Conservation (phyloP, 64 coral and sea anemone genomes). For the Actinia equina region DNA sequence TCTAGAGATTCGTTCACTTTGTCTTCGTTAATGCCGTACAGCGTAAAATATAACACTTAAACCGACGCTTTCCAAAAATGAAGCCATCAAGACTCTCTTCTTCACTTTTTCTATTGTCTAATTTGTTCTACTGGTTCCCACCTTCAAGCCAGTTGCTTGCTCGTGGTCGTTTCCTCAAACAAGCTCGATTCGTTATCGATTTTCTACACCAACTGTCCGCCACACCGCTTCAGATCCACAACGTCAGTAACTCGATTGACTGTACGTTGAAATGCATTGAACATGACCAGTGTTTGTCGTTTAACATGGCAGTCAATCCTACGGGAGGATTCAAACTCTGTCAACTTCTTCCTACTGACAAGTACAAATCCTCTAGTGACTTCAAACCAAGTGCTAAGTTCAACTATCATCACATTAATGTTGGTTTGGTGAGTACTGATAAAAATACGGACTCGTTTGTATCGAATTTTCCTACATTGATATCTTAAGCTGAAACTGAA, state of each 20-base stretch:
- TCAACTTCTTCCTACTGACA: slow-evolving; percentile 4
- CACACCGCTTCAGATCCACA: neutral
- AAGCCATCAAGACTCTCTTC: neutral
- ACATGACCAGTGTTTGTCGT: slow-evolving; percentile 5
- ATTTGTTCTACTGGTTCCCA: neutral
- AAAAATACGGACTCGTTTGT: too few species aligned
- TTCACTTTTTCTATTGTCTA: neutral
- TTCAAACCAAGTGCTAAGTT: neutral
- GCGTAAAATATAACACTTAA: neutral
- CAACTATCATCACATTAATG: neutral
- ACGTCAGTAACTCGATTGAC: neutral
- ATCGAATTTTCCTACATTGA: too few species aligned
- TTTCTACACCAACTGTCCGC: neutral
- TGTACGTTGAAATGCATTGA: slow-evolving; percentile 2
- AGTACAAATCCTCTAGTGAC: neutral
- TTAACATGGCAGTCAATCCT: neutral
- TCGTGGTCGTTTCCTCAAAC: slow-evolving; percentile 14
- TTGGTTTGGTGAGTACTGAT: neutral
- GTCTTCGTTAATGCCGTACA: neutral
- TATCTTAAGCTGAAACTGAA: too few species aligned
- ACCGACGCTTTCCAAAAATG: too few species aligned
- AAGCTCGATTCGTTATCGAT: slow-evolving; percentile 2
- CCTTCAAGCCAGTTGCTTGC: neutral
- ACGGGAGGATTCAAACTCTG: neutral
- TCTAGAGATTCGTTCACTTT: too few species aligned